Evolutionary conservation across 2,888 invertebrate species (phyloP), one percentile per base, ranked within the genome.

Genomic region (Amaurobius ferox): DNA sequence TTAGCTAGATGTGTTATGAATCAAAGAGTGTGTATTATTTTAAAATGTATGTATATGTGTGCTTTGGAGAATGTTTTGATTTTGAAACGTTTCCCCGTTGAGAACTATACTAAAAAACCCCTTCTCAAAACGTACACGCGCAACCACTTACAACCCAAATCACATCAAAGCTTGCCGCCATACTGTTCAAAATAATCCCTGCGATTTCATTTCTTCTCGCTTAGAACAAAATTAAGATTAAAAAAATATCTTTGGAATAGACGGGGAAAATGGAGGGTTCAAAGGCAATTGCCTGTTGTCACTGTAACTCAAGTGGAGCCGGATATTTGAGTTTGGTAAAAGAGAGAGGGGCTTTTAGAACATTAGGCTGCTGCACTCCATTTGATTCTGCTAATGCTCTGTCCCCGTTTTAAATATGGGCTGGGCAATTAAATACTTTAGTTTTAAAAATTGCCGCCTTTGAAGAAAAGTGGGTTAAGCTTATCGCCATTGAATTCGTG

Each of bases 151-250:
- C n/a, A n/a, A n/a, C n/a, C n/a, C n/a, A n/a, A n/a, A n/a, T n/a
- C n/a, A 71, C 79, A 71, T 79, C 79, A 79, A 79, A 79, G 29
- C 40, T 30, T 23, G 11, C 79, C 79, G 79, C 71, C 28, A 35
- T 61, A 39, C 62, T 55, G 61, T 28, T 30, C 26, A 71, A 70
- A 71, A 79, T 39, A 79, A 62, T 30, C 64, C 35, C 40, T 29
- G 35, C 28, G 35, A 26, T 29, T n/a, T 61, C 39, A 32, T 32
- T 32, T 55, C 76, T 35, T 39, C 40, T 61, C 28, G 19, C 40
- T 44, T 11, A 79, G 71, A 62, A 19, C 64, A 23, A 30, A 70
- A 62, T 19, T 19, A 23, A 39, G 28, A 44, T 13, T 11, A 26
- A 44, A 44, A 28, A 44, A 44, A 28, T 29, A 19, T 29, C 23